These are phyloP conservation scores for Rhinophrynus dorsalis DNA, from an alignment of 2,797 vertebrate genomes.

Conservation along the genomic window DNA sequence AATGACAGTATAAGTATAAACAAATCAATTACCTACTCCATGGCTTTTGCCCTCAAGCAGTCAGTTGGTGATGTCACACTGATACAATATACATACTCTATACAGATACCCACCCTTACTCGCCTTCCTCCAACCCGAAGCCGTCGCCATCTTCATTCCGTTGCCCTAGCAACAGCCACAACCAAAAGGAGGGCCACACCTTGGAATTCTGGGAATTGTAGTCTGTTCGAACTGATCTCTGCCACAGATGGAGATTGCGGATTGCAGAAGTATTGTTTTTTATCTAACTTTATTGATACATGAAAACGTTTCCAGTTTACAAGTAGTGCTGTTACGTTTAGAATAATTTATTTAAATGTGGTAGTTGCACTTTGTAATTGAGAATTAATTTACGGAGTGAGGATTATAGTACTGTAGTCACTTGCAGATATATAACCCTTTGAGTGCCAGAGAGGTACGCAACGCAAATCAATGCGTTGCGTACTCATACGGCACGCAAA, in stretches of 20 bases:
- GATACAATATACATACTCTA: background rate
- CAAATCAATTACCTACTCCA: background rate
- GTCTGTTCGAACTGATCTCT: background rate
- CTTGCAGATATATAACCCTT: too few species aligned
- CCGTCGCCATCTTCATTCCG: conserved; percentile 21
- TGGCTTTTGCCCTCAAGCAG: background rate
- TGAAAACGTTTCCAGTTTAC: background rate
- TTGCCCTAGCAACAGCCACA: conserved; percentile 26
- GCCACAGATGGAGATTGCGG: too few species aligned
- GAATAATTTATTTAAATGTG: too few species aligned
- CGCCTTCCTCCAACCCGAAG: background rate
- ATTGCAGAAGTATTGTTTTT: too few species aligned
- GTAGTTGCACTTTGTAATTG: too few species aligned
- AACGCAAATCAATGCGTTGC: too few species aligned
- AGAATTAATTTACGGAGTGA: too few species aligned
- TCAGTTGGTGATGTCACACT: background rate
- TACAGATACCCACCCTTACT: background rate
- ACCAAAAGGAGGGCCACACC: background rate
- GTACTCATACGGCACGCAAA: too few species aligned
- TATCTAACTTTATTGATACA: background rate
- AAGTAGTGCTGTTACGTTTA: too few species aligned
- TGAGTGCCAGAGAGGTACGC: too few species aligned
- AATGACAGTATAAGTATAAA: too few species aligned
- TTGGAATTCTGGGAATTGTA: conserved; percentile 9
- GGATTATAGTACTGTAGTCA: too few species aligned